Conservation (phyloP, 2,797 vertebrate genomes). For the Salarias fasciatus region DNA sequence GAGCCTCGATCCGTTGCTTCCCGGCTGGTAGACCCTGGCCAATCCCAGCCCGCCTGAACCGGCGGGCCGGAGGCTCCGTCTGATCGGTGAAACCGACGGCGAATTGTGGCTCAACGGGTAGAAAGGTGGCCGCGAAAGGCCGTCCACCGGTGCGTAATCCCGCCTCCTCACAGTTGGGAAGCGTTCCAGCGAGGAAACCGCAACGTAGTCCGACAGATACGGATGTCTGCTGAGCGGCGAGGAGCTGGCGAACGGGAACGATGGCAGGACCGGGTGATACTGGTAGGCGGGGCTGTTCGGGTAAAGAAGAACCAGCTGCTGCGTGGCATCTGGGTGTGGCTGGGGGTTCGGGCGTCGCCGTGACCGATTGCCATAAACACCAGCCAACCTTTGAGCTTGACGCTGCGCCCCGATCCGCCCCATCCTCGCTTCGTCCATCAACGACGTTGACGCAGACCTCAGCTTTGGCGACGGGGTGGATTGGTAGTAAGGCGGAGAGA, state of each 20-base stretch:
- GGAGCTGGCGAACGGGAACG: conserved; percentile 66
- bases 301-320: conserved; percentile 86
- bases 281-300: conserved; percentile 79
- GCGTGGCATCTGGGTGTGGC: conserved; percentile 62
- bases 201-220: conserved; percentile 72
- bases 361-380: conserved; percentile 65
- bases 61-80: conserved; percentile 57
- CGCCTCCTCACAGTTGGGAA: conserved; percentile 63
- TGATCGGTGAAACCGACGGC: conserved; percentile 64
- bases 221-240: conserved; percentile 48
- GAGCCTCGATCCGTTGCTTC: conserved; percentile 53
- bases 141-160: conserved; percentile 60
- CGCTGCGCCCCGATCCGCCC: conserved; percentile 55
- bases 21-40: conserved; percentile 59
- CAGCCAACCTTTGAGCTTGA: conserved; percentile 67
- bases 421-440: conserved; percentile 50
- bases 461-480: conserved; percentile 50
- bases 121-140: conserved; percentile 52
- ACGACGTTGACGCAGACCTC: conserved; percentile 69
- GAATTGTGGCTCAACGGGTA: conserved; percentile 29
- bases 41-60: conserved; percentile 60
- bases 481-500: conserved; percentile 41
- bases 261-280: conserved; percentile 80
- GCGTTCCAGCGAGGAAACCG: conserved; percentile 83
- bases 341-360: conserved; percentile 69